Evolutionary conservation across 2,113 vertebrate genomes (phyloP).

Genomic region (Oryzias curvinotus): DNA sequence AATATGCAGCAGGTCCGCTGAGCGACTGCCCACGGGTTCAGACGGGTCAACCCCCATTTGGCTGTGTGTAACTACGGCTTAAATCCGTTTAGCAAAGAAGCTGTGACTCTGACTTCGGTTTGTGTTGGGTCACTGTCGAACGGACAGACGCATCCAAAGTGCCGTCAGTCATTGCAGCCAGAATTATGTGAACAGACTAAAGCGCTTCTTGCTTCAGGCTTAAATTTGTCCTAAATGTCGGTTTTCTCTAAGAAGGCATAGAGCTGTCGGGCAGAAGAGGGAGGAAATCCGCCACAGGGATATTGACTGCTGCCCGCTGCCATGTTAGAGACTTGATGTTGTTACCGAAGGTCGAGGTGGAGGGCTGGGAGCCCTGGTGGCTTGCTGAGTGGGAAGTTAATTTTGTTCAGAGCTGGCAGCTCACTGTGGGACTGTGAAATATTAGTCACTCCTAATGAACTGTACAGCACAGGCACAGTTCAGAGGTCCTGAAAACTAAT

Average conservation of each 20-base stretch:
- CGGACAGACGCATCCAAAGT: no score
- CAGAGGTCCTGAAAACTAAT: conserved; percentile 44
- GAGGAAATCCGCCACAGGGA: conserved; percentile 8
- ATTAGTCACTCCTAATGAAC: conserved; percentile 53
- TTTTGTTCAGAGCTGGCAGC: conserved; percentile 27
- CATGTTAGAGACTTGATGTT: conserved; percentile 9
- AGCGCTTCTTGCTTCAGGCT: no score
- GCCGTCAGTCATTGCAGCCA: no score
- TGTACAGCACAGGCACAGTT: conserved; percentile 39
- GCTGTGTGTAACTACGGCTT: no score
- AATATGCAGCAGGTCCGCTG: no score
- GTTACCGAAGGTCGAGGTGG: conserved; percentile 44
- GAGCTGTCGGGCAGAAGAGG: not conserved
- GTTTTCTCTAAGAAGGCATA: conserved; percentile 9
- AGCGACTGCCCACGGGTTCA: no score
- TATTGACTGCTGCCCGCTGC: conserved; percentile 11
- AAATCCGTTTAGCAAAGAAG: no score
- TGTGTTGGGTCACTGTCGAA: no score
- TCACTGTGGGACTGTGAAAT: conserved; percentile 41
- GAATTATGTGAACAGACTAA: no score
- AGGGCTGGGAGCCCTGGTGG: conserved; percentile 19
- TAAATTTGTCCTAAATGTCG: not conserved
- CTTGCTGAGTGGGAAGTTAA: conserved; percentile 20
- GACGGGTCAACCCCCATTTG: no score
- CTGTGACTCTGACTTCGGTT: no score